These are phyloP conservation scores for Oryzias melastigma DNA, from an alignment of 2,113 vertebrate genomes.

Conservation along the genomic window DNA sequence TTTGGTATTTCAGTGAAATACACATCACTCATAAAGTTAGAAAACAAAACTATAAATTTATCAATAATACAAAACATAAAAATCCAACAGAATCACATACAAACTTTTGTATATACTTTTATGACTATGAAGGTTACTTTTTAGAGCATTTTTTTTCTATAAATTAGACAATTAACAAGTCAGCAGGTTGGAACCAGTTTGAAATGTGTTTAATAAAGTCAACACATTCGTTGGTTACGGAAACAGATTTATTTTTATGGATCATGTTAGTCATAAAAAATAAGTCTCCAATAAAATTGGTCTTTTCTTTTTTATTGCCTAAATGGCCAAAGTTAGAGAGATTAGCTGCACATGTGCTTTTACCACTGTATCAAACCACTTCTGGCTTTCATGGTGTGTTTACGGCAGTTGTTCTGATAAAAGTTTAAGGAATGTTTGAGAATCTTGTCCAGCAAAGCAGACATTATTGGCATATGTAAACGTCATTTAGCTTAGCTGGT, in stretches of 20 bases:
- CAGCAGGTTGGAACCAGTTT: no score
- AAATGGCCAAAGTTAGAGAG: neutral
- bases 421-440: conserved; percentile 31
- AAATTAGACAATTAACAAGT: no score
- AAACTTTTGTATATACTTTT: no score
- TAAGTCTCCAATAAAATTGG: no score
- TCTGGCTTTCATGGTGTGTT: neutral
- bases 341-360: conserved; percentile 6
- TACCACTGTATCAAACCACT: conserved; percentile 5
- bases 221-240: no score
- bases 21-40: neutral
- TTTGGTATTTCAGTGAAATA: neutral
- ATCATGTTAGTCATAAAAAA: no score
- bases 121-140: no score
- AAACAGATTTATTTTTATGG: no score
- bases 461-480: conserved; percentile 17
- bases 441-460: conserved; percentile 7
- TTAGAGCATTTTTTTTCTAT: no score
- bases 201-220: no score
- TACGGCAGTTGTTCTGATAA: conserved; percentile 16
- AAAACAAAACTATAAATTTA: neutral
- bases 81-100: no score
- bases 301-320: neutral
- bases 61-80: no score
- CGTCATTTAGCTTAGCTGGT: conserved; percentile 11